Base-by-base conservation (phyloP, 2,888 invertebrate species). In the Pyralis farinalis region DNA sequence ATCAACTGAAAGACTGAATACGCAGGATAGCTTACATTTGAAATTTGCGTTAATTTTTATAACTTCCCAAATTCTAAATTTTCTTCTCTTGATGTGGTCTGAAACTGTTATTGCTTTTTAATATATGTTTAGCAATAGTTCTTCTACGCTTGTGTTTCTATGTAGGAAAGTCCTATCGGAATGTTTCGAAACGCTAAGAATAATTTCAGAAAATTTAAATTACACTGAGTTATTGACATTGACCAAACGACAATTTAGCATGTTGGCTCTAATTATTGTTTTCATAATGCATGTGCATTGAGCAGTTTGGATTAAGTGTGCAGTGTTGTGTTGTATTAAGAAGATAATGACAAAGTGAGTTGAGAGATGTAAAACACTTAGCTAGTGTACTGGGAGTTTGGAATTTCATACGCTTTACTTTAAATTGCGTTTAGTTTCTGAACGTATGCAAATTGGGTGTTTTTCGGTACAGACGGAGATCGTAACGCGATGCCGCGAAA, bases 401-500 rank as follows among this genome's bases (percentile, higher is more conserved):
- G n/a, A n/a, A 41, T 40, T 43, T 52, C 39, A 39, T 40, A 46
- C 34, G 36, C 25, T 39, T 32, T 25, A 34, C 25, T 39, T 32
- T 25, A 34, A 37, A 16, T 16, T 16, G 4, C 38, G 11, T 47
- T 38, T 37, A 44, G 12, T 51, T 47, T 55, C 46, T 35, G 43
- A 43, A 47, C 50, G 50, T 47, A 43, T 49, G 42, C 38, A 54
- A 55, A 61, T 55, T 52, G 53, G 50, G 53, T 52, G 51, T 67
- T 69, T 80, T 80, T 76, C 71, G 66, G 68, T 71, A 58, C 86
- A 97, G 97, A 93, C 93, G 76, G 97, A 97, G 90, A 91, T 97
- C 66, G 91, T 95, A 71, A 92, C 93, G 47, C 94, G 95, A 44
- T 97, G 97, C 88, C 93, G 94, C 60, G 96, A 97, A 68, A 96